Base-by-base conservation (phyloP, 2,113 vertebrate genomes). In the Macrotus californicus region DNA sequence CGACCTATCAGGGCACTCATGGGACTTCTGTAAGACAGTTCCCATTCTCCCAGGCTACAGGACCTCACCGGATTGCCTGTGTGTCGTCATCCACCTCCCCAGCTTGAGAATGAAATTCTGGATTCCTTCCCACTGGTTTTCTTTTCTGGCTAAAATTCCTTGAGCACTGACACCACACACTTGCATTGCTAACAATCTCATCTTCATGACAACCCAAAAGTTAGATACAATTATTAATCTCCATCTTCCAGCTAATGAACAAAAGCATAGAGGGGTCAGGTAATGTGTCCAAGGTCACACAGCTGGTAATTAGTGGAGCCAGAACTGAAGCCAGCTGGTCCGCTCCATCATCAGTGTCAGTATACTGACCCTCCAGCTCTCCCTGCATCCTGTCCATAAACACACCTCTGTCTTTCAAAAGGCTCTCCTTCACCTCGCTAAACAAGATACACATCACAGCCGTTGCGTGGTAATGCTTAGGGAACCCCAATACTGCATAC, bases 141-240 rank as follows among this genome's bases (percentile, higher is more conserved):
- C 26, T 84, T 59, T 84, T 52, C 43, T 31, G 54, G 59, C 43
- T 81, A 34, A 96, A 93, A 88, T 70, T 88, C 13, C 7, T 8
- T 64, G 76, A 88, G 36, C 43, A n/a, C 31, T 15, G 54, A n/a
- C 64, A 52, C 14, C 77, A 80, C 48, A 41, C 26, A 16, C 31
- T 11, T 70, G 31, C 2, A 31, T 22, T 50, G 87, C 77, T 56
- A 34, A 93, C 0, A 22, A 67, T 43, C 75, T 59, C 21, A 76
- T 82, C 18, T 36, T 84, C 14, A 10, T 26, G 56, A 88, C 22
- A 81, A 73, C 29, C 36, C 66, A 31, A 39, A 46, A 91, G 43
- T 18, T 64, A 54, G 16, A 43, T 43, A 36, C 12, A 31, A 12
- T 41, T 66, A 29, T 82, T 86, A 56, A 67, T 66, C 59, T 67